phyloP scores from a whole-genome alignment of 2,888 invertebrate genomes.

The Entomobrya proxima region DNA sequence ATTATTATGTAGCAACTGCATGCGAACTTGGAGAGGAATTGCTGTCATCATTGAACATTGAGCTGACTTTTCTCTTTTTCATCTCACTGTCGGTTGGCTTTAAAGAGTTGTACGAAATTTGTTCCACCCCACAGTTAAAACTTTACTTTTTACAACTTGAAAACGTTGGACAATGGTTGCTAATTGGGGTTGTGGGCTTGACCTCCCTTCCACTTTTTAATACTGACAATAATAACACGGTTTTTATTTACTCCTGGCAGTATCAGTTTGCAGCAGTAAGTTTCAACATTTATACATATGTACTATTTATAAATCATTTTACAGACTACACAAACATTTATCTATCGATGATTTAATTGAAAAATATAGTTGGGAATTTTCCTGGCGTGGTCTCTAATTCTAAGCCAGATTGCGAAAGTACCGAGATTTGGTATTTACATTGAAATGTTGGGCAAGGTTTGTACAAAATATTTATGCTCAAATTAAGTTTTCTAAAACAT shows the following conservation, averaged over 20 bases:
- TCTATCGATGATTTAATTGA: no score
- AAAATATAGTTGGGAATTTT: conserved; percentile 69
- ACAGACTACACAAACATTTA: no score
- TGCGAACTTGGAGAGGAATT: conserved; percentile 42
- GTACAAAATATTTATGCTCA: not conserved
- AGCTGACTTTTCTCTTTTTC: conserved; percentile 19
- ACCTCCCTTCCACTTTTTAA: conserved; percentile 49
- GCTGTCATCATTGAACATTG: conserved; percentile 3
- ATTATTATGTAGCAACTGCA: not conserved
- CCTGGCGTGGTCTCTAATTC: conserved; percentile 67
- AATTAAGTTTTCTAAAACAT: not conserved
- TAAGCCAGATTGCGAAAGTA: conserved; percentile 67
- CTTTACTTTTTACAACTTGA: conserved; percentile 65
- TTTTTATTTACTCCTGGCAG: conserved; percentile 64
- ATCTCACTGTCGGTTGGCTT: conserved; percentile 52
- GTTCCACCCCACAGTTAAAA: conserved; percentile 31
- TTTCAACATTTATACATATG: not conserved
- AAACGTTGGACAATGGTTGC: conserved; percentile 64
- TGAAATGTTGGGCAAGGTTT: conserved; percentile 66
- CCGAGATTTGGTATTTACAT: conserved; percentile 68
- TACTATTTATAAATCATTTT: not conserved
- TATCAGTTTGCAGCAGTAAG: conserved; percentile 69
- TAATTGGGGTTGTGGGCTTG: conserved; percentile 56
- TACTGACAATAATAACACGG: not conserved
- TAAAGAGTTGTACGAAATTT: conserved; percentile 70